Percentiles rank a stretch among this genome's conserved stretches.
Evolutionary conservation across 1,140 invertebrate genomes (phyloP).

Genomic region (Tigriopus japonicus): DNA sequence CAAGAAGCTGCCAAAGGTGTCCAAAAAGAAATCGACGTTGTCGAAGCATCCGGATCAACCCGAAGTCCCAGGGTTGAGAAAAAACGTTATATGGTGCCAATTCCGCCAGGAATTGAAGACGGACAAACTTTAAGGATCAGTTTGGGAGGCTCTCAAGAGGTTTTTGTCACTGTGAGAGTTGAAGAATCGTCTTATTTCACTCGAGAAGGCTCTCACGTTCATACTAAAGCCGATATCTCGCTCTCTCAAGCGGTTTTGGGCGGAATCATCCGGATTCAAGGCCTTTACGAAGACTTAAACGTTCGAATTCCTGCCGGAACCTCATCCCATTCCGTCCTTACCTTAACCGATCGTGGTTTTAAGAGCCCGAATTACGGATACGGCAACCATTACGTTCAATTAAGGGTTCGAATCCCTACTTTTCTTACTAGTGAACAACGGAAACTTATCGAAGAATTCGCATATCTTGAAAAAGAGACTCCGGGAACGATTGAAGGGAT

Average conservation of each 20-base stretch:
- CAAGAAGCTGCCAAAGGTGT: neutral
- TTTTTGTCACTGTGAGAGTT: constrained; percentile 9
- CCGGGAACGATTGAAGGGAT: neutral
- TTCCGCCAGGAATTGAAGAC: constrained; percentile 1
- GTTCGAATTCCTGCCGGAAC: constrained; percentile 1
- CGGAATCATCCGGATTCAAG: constrained; percentile 4
- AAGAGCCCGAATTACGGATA: neutral
- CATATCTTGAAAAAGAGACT: neutral
- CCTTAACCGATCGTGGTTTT: neutral
- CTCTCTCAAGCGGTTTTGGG: constrained; percentile 11
- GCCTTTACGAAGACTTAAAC: constrained; percentile 10
- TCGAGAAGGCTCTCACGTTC: neutral
- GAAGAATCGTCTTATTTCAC: constrained; percentile 1
- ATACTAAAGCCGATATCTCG: constrained; percentile 8
- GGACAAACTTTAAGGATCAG: constrained; percentile 10
- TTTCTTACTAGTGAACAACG: neutral
- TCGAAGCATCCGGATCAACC: neutral
- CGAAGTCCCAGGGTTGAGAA: neutral
- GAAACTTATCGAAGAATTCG: neutral
- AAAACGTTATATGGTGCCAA: neutral
- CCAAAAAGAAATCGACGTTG: neutral
- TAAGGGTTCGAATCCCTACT: neutral
- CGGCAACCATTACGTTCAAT: constrained; percentile 4
- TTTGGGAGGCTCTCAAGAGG: constrained; percentile 1
- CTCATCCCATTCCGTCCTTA: constrained; percentile 2